These are phyloP conservation scores for Spondyliosoma cantharus DNA, from an alignment of 2,797 vertebrate genomes.

Conservation along the genomic window DNA sequence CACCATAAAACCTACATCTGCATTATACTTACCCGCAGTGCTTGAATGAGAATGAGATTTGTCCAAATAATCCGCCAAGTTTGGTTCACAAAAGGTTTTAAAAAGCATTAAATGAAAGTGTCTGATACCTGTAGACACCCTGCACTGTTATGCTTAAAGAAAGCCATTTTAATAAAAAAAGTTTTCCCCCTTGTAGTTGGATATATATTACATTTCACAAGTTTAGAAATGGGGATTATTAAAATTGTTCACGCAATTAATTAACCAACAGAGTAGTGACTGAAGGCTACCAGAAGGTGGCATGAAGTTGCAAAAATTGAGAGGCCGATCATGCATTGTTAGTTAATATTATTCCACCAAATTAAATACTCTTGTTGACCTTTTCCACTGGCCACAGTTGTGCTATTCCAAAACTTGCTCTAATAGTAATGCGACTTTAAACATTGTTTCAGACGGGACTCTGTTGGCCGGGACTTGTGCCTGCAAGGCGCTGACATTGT, in stretches of 20 bases:
- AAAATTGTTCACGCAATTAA: not conserved
- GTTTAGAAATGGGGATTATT: not conserved
- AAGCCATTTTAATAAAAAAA: not conserved
- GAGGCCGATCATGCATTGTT: constrained; percentile 23
- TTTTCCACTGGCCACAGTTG: not conserved
- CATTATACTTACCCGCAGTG: no score
- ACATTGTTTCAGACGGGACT: constrained; percentile 14
- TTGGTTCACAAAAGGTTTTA: no score
- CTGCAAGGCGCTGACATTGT: constrained; percentile 48
- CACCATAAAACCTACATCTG: no score
- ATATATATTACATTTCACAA: not conserved
- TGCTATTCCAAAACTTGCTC: not conserved
- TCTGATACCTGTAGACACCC: no score
- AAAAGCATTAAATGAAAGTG: no score
- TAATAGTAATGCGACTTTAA: constrained; percentile 10
- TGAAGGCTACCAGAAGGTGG: constrained; percentile 73
- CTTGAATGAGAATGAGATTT: no score
- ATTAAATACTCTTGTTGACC: constrained; percentile 15
- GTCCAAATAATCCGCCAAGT: no score
- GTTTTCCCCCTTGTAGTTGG: no score
- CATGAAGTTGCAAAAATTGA: constrained; percentile 57
- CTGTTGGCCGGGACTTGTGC: constrained; percentile 28
- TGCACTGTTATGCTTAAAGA: no score
- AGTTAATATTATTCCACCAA: constrained; percentile 14
- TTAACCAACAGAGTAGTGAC: constrained; percentile 37